A percentile compares a stretch with the other conserved stretches of the same genome.
Evolutionary conservation across 2,797 vertebrate genomes (phyloP).

Genomic region (Siniperca undulata): DNA sequence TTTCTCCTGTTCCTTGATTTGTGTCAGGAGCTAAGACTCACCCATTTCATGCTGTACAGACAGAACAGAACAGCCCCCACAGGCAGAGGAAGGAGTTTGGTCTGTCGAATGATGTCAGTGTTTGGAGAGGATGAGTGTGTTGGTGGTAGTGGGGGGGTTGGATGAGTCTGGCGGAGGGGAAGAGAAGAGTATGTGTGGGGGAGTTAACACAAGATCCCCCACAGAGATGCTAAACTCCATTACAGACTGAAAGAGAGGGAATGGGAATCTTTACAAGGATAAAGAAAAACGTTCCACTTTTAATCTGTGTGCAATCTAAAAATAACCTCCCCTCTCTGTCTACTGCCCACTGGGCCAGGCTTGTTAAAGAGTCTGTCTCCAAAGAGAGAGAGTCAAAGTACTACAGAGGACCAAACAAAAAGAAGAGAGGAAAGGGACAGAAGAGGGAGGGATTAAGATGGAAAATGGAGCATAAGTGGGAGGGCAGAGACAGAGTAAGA

Average conservation of each 20-base stretch:
- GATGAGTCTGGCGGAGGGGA: slow-evolving; percentile 68
- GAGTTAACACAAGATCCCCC: slow-evolving; percentile 80
- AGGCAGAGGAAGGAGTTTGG: slow-evolving; percentile 73
- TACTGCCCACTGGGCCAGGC: slow-evolving; percentile 82
- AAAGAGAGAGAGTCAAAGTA: slow-evolving; percentile 56
- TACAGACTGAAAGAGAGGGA: slow-evolving; percentile 71
- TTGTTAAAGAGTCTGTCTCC: slow-evolving; percentile 84
- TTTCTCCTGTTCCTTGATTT: slow-evolving; percentile 58
- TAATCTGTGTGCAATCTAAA: slow-evolving; percentile 83
- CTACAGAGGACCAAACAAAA: slow-evolving; percentile 65
- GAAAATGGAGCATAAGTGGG: slow-evolving; percentile 70
- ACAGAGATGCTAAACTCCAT: slow-evolving; percentile 80
- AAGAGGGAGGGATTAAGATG: slow-evolving; percentile 62
- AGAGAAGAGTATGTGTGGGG: slow-evolving; percentile 68
- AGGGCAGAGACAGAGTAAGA: slow-evolving; percentile 45
- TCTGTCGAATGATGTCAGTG: slow-evolving; percentile 81
- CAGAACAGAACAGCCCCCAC: slow-evolving; percentile 70
- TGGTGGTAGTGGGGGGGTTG: slow-evolving; percentile 42
- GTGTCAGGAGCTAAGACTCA: slow-evolving; percentile 67
- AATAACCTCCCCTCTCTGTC: slow-evolving; percentile 78
- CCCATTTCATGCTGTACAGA: slow-evolving; percentile 66
- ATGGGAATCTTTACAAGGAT: slow-evolving; percentile 79
- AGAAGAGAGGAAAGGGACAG: slow-evolving; percentile 45
- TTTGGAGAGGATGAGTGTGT: slow-evolving; percentile 80
- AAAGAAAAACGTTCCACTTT: slow-evolving; percentile 82